Base-by-base conservation (phyloP, 2,888 invertebrate species). In the Apamea anceps region DNA sequence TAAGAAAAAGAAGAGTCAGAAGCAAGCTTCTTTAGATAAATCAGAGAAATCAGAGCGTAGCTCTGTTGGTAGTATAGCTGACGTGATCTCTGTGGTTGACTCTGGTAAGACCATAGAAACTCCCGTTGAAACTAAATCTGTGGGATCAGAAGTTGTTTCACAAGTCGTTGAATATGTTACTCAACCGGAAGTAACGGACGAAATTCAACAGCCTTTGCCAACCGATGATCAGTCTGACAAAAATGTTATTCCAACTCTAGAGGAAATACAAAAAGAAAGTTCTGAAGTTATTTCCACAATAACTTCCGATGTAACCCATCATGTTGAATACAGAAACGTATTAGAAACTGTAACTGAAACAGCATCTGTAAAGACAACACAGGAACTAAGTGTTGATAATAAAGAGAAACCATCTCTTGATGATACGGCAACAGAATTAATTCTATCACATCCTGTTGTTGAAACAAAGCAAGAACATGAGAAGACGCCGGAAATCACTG, bases 1-100 rank as follows among this genome's bases (percentile, higher is more conserved):
- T n/a, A 89, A 88, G 77, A 90, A 91, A 88, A 91, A 90, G 86
- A 93, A 89, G 82, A 77, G 68, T 81, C 85, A 85, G 45, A 90
- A 90, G 87, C 84, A 86, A 80, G 63, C 45, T 70, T 87, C 83
- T 63, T 51, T 74, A 72, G 87, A 84, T 68, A 86, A 86, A 37
- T 45, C 65, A 73, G 88, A 88, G 51, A 87, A 78, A 77, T 71
- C 76, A 48, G 82, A 85, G n/a, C 72, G 54, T 45, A 78, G 67
- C 73, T 70, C 82, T 71, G 68, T 65, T 67, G 79, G 77, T 45
- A 81, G 68, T 42, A 60, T 76, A 15, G 75, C 80, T 57, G 79
- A 88, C 0, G 71, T 78, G 15, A 72, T 77, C 6, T 63, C 65
- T 60, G 28, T 68, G 37, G 18, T 48, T 72, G 72, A 65, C 25